Conservation (phyloP, 2,113 vertebrate species). For the Phylloscopus whistleri region DNA sequence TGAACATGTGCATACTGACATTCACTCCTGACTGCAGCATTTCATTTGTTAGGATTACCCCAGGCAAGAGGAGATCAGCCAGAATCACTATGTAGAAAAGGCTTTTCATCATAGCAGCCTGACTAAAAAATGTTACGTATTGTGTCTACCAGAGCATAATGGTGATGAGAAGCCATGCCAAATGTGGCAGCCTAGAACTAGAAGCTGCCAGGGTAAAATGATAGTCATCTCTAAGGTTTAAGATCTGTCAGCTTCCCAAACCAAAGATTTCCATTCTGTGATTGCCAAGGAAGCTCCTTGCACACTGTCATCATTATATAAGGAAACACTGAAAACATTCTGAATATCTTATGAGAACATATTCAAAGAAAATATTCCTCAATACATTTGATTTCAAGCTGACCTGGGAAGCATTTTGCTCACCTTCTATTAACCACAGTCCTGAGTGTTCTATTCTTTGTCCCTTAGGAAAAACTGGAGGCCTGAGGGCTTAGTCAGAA, state of each 20-base stretch:
- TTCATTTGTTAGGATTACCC: neutral
- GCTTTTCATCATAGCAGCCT: neutral
- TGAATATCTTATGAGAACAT: neutral
- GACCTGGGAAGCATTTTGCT: neutral
- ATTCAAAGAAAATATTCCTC: neutral
- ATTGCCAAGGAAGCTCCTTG: conserved; percentile 11
- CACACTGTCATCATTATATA: neutral
- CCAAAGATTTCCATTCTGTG: neutral
- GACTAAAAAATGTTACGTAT: neutral
- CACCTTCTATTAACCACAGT: neutral
- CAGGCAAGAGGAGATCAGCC: conserved; percentile 21
- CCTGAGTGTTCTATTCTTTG: neutral
- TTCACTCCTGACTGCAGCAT: neutral
- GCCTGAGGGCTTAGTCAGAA: neutral
- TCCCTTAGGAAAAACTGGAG: neutral
- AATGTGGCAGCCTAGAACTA: neutral
- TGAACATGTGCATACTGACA: neutral
- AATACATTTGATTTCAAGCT: neutral
- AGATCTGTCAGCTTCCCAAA: conserved; percentile 22
- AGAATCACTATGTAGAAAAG: neutral
- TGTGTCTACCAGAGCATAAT: neutral
- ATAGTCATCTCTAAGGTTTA: neutral
- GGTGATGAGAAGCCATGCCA: neutral
- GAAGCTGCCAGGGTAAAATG: conserved; percentile 1
- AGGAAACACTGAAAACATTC: neutral